Percentiles rank a stretch among this genome's conserved stretches.
These are phyloP conservation scores for Drosophila prostipennis DNA, from an alignment of 2,888 invertebrate genomes.

Conservation along the genomic window DNA sequence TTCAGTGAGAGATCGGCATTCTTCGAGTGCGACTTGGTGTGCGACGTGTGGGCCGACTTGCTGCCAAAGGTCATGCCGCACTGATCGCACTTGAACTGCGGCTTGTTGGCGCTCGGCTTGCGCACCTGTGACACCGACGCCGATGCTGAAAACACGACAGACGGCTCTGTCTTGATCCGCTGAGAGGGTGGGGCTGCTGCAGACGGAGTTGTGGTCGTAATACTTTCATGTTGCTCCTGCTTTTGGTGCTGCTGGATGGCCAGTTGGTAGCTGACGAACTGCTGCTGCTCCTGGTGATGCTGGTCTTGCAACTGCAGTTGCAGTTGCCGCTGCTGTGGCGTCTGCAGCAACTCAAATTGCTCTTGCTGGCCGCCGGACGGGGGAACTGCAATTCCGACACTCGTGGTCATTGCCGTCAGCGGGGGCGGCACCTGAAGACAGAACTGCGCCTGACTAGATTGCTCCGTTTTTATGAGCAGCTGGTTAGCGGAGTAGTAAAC, in stretches of 20 bases:
- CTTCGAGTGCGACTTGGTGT: conserved; percentile 88
- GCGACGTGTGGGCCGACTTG: conserved; percentile 90
- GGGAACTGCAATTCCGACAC: conserved; percentile 34
- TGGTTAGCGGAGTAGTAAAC: conserved; percentile 84
- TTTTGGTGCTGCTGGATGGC: conserved; percentile 56
- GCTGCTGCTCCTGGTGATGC: conserved; percentile 45
- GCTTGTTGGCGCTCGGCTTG: conserved; percentile 83
- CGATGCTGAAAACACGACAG: conserved; percentile 7
- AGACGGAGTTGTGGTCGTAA: conserved; percentile 25
- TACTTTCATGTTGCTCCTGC: conserved; percentile 33
- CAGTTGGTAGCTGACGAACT: conserved; percentile 56
- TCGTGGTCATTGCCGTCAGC: conserved; percentile 31
- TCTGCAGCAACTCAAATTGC: conserved; percentile 67
- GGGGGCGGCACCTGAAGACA: conserved; percentile 73
- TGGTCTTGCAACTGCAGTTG: conserved; percentile 72
- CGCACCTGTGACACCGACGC: conserved; percentile 52
- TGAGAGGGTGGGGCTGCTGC: conserved; percentile 6
- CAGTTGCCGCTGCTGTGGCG: conserved; percentile 69
- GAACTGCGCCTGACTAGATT: conserved; percentile 80
- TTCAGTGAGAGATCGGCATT: conserved; percentile 61
- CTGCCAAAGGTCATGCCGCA: conserved; percentile 91
- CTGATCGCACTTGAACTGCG: conserved; percentile 88
- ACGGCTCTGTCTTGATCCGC: conserved; percentile 66
- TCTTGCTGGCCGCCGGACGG: conserved; percentile 55
- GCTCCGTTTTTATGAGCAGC: conserved; percentile 83